phyloP scores from a whole-genome alignment of 2,888 invertebrate genomes.

The Drepana falcataria region DNA sequence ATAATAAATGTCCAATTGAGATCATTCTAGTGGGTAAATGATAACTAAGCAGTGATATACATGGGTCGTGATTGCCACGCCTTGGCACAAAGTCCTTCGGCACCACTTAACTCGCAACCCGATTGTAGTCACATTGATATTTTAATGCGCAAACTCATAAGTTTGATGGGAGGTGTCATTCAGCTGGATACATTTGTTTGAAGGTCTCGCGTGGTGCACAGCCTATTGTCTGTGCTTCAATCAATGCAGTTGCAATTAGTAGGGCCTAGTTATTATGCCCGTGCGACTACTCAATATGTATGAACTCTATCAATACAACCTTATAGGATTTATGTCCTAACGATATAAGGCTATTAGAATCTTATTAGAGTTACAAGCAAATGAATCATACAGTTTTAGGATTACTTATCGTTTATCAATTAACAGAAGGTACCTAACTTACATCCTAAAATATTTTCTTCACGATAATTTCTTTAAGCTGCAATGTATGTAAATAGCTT shows the following conservation, averaged over 20 bases:
- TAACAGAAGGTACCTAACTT: no score
- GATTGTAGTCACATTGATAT: slow-evolving; percentile 59
- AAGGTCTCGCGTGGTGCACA: slow-evolving; percentile 49
- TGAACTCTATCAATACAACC: slow-evolving; percentile 17
- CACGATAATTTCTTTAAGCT: no score
- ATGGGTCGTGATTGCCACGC: slow-evolving; percentile 67
- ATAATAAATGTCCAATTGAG: slow-evolving; percentile 46
- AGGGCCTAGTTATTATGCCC: slow-evolving; percentile 37
- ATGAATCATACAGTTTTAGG: no score
- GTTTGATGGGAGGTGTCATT: slow-evolving; percentile 46
- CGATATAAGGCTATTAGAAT: slow-evolving; percentile 1
- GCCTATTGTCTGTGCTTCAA: slow-evolving; percentile 41
- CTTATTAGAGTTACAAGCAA: background rate
- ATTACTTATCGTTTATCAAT: background rate
- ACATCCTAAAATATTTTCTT: no score
- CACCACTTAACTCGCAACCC: slow-evolving; percentile 51
- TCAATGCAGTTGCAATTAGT: slow-evolving; percentile 45
- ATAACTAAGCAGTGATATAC: slow-evolving; percentile 21
- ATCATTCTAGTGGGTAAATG: slow-evolving; percentile 30
- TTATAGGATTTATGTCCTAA: slow-evolving; percentile 24
- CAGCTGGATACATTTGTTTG: slow-evolving; percentile 33
- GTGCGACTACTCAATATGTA: slow-evolving; percentile 21
- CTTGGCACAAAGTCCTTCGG: slow-evolving; percentile 58
- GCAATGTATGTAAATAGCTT: background rate
- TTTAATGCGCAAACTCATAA: slow-evolving; percentile 58